These are phyloP conservation scores for Hylia prasina DNA, from an alignment of 2,113 vertebrate species.

Conservation along the genomic window DNA sequence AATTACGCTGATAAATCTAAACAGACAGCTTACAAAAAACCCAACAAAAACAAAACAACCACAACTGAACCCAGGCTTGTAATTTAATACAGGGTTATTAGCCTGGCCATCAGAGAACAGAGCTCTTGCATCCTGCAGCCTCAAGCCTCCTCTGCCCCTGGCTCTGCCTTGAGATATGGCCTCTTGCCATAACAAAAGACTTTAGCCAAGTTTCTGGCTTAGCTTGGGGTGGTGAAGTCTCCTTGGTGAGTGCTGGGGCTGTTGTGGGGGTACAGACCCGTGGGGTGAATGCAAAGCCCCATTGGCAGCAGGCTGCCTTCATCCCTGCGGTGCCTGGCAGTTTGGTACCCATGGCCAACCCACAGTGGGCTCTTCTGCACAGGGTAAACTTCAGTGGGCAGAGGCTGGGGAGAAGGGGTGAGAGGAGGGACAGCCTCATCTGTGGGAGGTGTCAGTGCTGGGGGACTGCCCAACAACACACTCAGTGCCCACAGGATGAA, in stretches of 20 bases:
- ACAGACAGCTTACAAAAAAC: slow-evolving; percentile 60
- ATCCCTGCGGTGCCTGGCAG: fast-evolving
- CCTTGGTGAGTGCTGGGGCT: background rate
- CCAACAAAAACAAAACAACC: background rate
- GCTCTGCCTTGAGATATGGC: background rate
- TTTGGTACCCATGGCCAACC: fast-evolving
- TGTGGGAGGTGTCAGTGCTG: background rate
- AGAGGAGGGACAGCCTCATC: fast-evolving
- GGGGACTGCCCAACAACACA: fast-evolving
- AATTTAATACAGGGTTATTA: slow-evolving; percentile 71
- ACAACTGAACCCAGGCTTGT: slow-evolving; percentile 39
- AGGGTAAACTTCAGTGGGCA: background rate
- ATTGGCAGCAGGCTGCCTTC: background rate
- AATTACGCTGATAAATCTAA: slow-evolving; percentile 67
- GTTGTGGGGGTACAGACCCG: background rate
- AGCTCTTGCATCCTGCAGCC: slow-evolving; percentile 10
- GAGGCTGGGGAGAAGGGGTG: background rate
- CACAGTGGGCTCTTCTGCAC: fast-evolving
- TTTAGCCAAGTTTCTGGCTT: background rate
- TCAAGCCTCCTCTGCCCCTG: background rate
- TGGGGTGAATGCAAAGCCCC: background rate
- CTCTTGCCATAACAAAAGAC: background rate
- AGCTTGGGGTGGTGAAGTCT: background rate
- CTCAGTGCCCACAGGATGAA: fast-evolving
- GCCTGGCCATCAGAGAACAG: slow-evolving; percentile 49